phyloP scores from a whole-genome alignment of 2,888 invertebrate genomes.

The Aspidiotus destructor region DNA sequence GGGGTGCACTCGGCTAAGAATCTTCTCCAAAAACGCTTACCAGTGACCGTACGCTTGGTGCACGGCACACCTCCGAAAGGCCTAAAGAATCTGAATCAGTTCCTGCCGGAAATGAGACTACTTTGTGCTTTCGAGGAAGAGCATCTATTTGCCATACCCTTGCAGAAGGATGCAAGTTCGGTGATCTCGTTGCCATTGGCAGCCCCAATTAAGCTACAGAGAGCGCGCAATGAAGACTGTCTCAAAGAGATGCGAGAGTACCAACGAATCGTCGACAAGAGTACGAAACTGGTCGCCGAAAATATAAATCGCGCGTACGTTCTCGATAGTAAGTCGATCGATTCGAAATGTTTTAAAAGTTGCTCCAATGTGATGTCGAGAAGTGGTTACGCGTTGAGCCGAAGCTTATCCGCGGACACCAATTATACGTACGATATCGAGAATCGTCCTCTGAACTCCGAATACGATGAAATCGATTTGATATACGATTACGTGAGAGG shows the following conservation, averaged over 20 bases:
- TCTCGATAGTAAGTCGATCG: slow-evolving; percentile 68
- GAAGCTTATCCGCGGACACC: slow-evolving; percentile 64
- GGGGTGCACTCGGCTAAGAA: slow-evolving; percentile 88
- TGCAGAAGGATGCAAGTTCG: slow-evolving; percentile 67
- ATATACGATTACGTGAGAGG: slow-evolving; percentile 93
- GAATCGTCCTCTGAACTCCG: slow-evolving; percentile 55
- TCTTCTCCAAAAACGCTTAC: slow-evolving; percentile 77
- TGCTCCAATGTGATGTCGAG: slow-evolving; percentile 33
- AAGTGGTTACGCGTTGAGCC: slow-evolving; percentile 50
- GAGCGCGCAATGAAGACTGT: slow-evolving; percentile 71
- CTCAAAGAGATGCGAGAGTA: slow-evolving; percentile 60
- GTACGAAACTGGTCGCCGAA: slow-evolving; percentile 60
- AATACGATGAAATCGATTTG: slow-evolving; percentile 92
- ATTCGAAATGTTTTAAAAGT: slow-evolving; percentile 40
- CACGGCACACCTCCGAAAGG: slow-evolving; percentile 81
- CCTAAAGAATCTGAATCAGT: slow-evolving; percentile 67
- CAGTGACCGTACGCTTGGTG: slow-evolving; percentile 82
- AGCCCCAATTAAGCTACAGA: slow-evolving; percentile 73
- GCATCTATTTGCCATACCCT: slow-evolving; percentile 64
- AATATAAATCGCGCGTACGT: slow-evolving; percentile 74
- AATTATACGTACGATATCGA: slow-evolving; percentile 48
- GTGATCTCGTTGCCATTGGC: slow-evolving; percentile 75
- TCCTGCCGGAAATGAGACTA: slow-evolving; percentile 73
- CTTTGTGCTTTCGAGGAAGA: slow-evolving; percentile 79
- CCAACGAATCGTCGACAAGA: slow-evolving; percentile 65